phyloP scores from a whole-genome alignment of 2,888 invertebrate species.

The Dasypolia templi region DNA sequence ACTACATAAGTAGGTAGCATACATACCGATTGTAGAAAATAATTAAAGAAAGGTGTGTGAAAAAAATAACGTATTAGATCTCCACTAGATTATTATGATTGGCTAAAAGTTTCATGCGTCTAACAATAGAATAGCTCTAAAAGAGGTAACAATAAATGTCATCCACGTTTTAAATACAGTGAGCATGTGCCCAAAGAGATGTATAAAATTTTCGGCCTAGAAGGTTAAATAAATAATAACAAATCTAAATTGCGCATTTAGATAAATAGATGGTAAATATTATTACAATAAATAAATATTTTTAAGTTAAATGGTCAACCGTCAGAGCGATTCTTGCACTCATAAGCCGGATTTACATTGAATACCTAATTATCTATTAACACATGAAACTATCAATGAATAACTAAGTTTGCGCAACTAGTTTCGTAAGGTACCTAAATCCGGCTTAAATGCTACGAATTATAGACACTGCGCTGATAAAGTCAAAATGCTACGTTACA shows the following conservation, averaged over 20 bases:
- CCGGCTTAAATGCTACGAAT: not conserved
- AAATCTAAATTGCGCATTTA: slow-evolving; percentile 36
- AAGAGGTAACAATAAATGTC: not conserved
- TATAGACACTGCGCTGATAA: not conserved
- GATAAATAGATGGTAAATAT: slow-evolving; percentile 21
- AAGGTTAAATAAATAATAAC: slow-evolving; percentile 26
- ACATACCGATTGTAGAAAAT: not conserved
- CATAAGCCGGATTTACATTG: too few relatives aligned
- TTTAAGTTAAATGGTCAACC: not conserved
- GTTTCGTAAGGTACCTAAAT: too few relatives aligned
- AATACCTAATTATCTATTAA: too few relatives aligned
- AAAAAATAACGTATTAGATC: not conserved
- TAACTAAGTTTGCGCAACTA: too few relatives aligned
- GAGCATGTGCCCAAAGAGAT: slow-evolving; percentile 18
- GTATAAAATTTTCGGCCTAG: slow-evolving; percentile 29
- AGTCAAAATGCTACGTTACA: not conserved
- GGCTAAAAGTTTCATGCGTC: not conserved
- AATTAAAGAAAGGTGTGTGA: not conserved
- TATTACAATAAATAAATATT: not conserved
- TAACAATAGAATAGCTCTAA: not conserved
- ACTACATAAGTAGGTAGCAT: not conserved
- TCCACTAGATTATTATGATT: slow-evolving; percentile 2
- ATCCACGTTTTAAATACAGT: not conserved
- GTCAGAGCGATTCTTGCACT: not conserved
- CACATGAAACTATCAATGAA: too few relatives aligned